phyloP scores from a whole-genome alignment of 2,797 vertebrate genomes.

The Forpus xanthops region DNA sequence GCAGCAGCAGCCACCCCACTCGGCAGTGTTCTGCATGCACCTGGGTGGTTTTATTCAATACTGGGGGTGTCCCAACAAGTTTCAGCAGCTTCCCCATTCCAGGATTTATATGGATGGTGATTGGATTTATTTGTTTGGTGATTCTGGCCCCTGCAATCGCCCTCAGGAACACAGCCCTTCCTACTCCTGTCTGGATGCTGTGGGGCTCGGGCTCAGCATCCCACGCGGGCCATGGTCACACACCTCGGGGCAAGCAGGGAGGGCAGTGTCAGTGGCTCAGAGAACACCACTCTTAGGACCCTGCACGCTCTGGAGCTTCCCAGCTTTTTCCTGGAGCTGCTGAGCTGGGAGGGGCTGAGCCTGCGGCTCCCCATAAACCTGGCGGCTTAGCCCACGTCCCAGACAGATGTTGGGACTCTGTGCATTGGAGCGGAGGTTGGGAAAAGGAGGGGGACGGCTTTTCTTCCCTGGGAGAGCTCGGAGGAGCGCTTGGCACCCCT shows the following conservation, averaged over 20 bases:
- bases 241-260: fast-evolving
- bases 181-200: neutral
- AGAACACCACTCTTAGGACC: constrained; percentile 36
- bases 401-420: constrained; percentile 75
- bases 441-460: neutral
- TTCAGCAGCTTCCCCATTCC: neutral
- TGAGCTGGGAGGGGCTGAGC: constrained; percentile 70
- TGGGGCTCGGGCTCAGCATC: neutral
- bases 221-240: neutral
- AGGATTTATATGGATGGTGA: neutral
- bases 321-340: constrained; percentile 47
- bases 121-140: neutral
- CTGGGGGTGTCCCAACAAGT: neutral
- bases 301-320: constrained; percentile 27
- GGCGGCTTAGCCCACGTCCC: constrained; percentile 32
- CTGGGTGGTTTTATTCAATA: neutral
- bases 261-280: fast-evolving
- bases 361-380: constrained; percentile 69
- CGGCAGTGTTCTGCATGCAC: fast-evolving
- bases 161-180: neutral
- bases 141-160: neutral
- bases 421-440: neutral
- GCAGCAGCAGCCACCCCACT: neutral
- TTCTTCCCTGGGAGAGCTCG: neutral
- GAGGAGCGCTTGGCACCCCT: neutral